A percentile compares a stretch with the other conserved stretches of the same genome.
phyloP scores from a whole-genome alignment of 1,140 invertebrate species.

The Tribolium castaneum region DNA sequence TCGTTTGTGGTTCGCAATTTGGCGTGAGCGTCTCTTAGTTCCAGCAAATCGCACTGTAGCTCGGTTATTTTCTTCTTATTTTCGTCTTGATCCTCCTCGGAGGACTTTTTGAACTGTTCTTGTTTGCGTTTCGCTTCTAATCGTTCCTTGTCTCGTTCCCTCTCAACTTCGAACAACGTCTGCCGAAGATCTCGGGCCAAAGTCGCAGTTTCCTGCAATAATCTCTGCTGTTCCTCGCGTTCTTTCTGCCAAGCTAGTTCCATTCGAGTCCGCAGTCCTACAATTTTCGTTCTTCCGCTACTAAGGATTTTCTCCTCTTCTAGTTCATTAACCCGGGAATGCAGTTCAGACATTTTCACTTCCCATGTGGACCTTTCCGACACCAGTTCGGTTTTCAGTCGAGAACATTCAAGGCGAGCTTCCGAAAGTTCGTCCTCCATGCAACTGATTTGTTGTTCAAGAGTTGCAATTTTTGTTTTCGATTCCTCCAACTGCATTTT shows the following conservation, averaged over 20 bases:
- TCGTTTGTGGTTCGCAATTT: conserved; percentile 93
- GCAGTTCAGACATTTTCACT: conserved; percentile 89
- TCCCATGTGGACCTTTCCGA: conserved; percentile 90
- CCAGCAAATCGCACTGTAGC: conserved; percentile 88
- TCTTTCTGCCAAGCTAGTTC: conserved; percentile 97
- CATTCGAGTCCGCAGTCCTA: conserved; percentile 87
- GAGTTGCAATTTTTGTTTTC: conserved; percentile 72
- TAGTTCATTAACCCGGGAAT: conserved; percentile 91
- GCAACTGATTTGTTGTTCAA: conserved; percentile 85
- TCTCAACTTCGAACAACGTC: conserved; percentile 88
- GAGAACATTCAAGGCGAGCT: conserved; percentile 81
- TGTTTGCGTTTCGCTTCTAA: conserved; percentile 86
- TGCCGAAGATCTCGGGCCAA: conserved; percentile 89
- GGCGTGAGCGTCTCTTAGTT: conserved; percentile 89
- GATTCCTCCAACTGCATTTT: conserved; percentile 67
- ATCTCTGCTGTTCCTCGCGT: conserved; percentile 88
- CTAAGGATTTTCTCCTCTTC: conserved; percentile 85
- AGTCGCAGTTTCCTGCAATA: conserved; percentile 91
- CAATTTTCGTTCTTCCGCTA: conserved; percentile 85
- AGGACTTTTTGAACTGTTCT: conserved; percentile 84
- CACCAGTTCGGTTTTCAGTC: conserved; percentile 89
- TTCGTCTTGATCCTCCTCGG: conserved; percentile 91
- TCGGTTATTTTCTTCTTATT: conserved; percentile 85
- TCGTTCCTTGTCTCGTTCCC: conserved; percentile 89
- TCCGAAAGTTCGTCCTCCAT: conserved; percentile 92